Evolutionary conservation across 2,797 vertebrate species (phyloP), one percentile per base, ranked within the genome.

Genomic region (Centroberyx gerrardi): DNA sequence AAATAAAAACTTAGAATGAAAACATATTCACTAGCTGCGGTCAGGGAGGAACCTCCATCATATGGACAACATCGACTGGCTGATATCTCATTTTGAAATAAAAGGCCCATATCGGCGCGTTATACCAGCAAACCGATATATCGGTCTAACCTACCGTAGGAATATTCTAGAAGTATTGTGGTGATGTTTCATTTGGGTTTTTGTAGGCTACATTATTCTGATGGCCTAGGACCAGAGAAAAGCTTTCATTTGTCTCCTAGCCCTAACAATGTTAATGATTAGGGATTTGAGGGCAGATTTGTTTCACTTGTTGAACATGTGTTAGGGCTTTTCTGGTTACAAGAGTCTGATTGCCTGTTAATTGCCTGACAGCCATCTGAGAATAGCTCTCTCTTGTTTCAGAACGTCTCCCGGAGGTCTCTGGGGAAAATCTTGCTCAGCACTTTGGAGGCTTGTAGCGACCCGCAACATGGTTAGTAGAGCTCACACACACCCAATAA

Each of bases 401-500:
- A 96, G 97, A 96, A 97, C 12, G 93, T 99, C 76, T 97, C 97
- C 0, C 95, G 96, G 74, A 90, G 94, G 91, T 96, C 96, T 74
- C 90, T 99, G 65, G 96, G 97, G 80, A 98, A 97, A 94, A 97
- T 97, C 82, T 79, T 99, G 93, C 95, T 98, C 90, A 97, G 93
- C 91, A 96, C 97, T 28, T 92, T 98, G 95, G 96, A 97, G 84
- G 95, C 96, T 59, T 97, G 95, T 88, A 90, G 48, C 46, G 96
- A 96, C 73, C 95, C 95, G 0, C 92, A 96, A 0, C 95, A 96
- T 6, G 96, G 97, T 99, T 91, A 92, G 95, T 74, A 65, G 48
- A 61, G 62, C 65, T 55, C 58, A 36, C 63, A 48, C 51, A 63
- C 1, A 17, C 8, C 68, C 70, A 64, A 55, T 86, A 71, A 85